A percentile compares a stretch with the other conserved stretches of the same genome.
phyloP scores from a whole-genome alignment of 2,888 invertebrate genomes.

The Bruchidius siliquastri region DNA sequence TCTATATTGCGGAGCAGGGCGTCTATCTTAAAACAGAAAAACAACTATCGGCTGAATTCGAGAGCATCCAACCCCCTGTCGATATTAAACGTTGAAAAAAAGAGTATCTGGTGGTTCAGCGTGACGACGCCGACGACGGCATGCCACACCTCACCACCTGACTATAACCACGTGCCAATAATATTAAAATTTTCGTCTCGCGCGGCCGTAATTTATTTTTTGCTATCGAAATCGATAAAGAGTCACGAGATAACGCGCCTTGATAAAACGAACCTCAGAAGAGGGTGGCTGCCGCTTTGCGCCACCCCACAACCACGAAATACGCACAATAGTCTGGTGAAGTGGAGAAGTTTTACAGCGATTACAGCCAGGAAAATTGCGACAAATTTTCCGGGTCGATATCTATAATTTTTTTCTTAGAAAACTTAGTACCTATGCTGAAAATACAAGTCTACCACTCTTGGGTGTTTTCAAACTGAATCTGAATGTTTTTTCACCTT shows the following conservation, averaged over 20 bases:
- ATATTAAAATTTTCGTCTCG: not conserved
- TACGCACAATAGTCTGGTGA: not conserved
- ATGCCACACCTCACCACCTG: not conserved
- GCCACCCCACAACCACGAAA: not conserved
- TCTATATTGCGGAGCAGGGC: too few species aligned
- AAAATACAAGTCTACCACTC: too few species aligned
- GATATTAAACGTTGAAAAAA: not conserved
- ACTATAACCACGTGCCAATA: not conserved
- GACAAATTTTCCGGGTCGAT: too few species aligned
- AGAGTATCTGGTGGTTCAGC: not conserved
- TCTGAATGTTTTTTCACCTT: too few species aligned
- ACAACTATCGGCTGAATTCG: not conserved
- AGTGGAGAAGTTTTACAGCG: too few species aligned
- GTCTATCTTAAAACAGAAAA: not conserved
- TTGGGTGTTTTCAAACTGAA: too few species aligned
- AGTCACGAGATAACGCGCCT: not conserved
- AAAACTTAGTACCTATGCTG: too few species aligned
- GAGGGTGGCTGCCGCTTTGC: not conserved
- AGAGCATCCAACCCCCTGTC: not conserved
- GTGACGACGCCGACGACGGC: not conserved
- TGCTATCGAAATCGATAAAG: not conserved
- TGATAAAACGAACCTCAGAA: not conserved
- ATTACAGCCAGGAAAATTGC: too few species aligned
- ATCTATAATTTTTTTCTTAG: too few species aligned
- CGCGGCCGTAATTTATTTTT: not conserved